Evolutionary conservation across 2,113 vertebrate species (phyloP).

Genomic region (Cromileptes altivelis): DNA sequence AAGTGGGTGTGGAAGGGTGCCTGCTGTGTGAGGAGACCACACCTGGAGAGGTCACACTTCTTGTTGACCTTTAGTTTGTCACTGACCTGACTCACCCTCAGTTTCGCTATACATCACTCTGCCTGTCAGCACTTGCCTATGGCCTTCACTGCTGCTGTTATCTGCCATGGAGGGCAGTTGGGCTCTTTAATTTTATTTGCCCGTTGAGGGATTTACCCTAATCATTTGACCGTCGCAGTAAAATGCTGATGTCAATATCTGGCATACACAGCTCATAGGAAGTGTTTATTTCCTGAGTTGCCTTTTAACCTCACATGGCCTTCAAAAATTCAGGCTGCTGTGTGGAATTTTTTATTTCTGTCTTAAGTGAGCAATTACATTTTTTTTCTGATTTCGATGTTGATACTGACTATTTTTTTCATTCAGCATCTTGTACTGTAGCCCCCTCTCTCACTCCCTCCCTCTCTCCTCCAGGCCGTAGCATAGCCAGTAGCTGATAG

Average conservation of each 20-base stretch:
- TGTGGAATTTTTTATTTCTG: constrained; percentile 7
- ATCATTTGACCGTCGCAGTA: constrained; percentile 6
- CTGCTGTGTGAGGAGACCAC: constrained; percentile 69
- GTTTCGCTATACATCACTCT: constrained; percentile 68
- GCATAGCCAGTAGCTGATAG: constrained; percentile 85
- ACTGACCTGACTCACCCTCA: constrained; percentile 47
- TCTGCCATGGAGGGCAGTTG: constrained; percentile 34
- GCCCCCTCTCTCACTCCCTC: constrained; percentile 39
- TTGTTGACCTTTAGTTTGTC: constrained; percentile 74
- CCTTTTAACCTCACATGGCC: neutral
- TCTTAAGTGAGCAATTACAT: neutral
- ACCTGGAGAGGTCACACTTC: constrained; percentile 78
- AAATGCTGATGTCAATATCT: constrained; percentile 36
- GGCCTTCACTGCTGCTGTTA: constrained; percentile 50
- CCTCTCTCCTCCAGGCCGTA: constrained; percentile 75
- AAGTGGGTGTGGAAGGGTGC: constrained; percentile 26
- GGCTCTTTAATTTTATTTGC: constrained; percentile 50
- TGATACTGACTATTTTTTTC: constrained; percentile 20
- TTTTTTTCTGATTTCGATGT: constrained; percentile 38
- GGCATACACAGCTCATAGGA: neutral
- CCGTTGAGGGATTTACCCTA: constrained; percentile 53
- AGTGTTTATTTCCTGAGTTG: constrained; percentile 27
- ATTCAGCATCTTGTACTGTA: constrained; percentile 55
- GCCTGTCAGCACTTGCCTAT: constrained; percentile 71
- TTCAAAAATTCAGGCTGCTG: constrained; percentile 18